Evolutionary conservation across 2,797 vertebrate genomes (phyloP), one percentile per base, ranked within the genome.

Genomic region (Morelia viridis): DNA sequence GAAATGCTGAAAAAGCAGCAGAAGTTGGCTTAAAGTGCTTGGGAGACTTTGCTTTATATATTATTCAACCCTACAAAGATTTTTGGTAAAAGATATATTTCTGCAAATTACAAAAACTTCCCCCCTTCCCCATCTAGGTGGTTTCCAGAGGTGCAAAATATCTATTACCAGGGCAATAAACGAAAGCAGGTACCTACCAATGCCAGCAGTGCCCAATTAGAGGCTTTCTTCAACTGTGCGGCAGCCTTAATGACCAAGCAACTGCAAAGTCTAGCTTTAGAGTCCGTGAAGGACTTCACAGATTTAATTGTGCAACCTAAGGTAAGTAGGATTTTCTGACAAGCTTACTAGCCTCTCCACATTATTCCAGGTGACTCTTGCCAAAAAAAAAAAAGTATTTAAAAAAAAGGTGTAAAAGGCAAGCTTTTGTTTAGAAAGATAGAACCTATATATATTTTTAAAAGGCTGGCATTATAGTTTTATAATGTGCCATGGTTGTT

Each of bases 241-340:
- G 98, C 98, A 4, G 87, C 97, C 0, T 97, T 99, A 93, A 99
- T 99, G 99, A 98, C 98, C 56, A 92, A 91, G 68, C 98, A 98
- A 89, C 97, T 99, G 31, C 98, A 99, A 96, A 97, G 93, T 57
- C 97, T 99, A 10, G 96, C 97, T 24, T 83, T 99, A 8, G 92
- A 96, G 89, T 99, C 99, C 71, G 95, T 99, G 94, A 96, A 96
- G 60, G 98, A 98, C 94, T 99, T 98, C 91, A 99, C 98, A 8
- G 94, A 97, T 85, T 96, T 99, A n/a, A 98, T 99, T 90, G 97
- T 96, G 57, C 97, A 96, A 57, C 96, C 98, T 80, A 94, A 94
- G 60, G 98, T 99, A 97, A 96, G 98, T 96, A 89, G 3, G 6
- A 24, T 86, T 89, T 83, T 0, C 5, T 89, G 5, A 12, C 0